Conservation (phyloP, 2,797 vertebrate genomes). For the Xiphorhynchus erythropygius region DNA sequence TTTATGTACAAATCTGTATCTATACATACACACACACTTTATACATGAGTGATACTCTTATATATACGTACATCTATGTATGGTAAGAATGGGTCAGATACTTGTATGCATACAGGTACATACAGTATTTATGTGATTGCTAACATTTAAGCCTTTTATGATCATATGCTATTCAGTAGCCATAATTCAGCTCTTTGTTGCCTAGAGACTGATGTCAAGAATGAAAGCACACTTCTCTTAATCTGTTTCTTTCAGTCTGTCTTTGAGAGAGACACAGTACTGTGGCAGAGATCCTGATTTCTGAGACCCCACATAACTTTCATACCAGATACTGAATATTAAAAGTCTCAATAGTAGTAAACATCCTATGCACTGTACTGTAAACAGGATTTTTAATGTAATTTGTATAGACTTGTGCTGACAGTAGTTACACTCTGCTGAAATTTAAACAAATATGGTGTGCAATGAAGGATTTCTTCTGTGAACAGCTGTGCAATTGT, state of each 20-base stretch:
- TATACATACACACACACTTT: not conserved
- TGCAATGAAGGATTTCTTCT: not conserved
- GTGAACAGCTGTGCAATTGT: not conserved
- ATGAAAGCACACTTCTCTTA: not conserved
- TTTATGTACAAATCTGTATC: not conserved
- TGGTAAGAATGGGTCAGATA: not conserved
- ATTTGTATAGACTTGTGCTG: not conserved
- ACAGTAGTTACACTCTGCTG: not conserved
- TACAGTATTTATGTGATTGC: not conserved
- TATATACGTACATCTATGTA: not conserved
- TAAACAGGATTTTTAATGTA: not conserved
- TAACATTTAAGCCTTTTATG: not conserved
- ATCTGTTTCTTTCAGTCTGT: not conserved
- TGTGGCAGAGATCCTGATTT: not conserved
- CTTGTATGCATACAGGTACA: not conserved
- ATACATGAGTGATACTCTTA: not conserved
- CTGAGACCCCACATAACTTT: not conserved
- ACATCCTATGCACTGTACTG: not conserved
- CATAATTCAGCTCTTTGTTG: constrained; percentile 28
- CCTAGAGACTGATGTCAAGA: constrained; percentile 40
- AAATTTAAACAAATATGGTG: not conserved
- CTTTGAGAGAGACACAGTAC: not conserved
- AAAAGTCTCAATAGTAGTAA: not conserved
- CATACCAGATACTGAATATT: not conserved
- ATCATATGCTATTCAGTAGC: not conserved